phyloP scores from a whole-genome alignment of 2,797 vertebrate species.

The Leucoraja ocellata region DNA sequence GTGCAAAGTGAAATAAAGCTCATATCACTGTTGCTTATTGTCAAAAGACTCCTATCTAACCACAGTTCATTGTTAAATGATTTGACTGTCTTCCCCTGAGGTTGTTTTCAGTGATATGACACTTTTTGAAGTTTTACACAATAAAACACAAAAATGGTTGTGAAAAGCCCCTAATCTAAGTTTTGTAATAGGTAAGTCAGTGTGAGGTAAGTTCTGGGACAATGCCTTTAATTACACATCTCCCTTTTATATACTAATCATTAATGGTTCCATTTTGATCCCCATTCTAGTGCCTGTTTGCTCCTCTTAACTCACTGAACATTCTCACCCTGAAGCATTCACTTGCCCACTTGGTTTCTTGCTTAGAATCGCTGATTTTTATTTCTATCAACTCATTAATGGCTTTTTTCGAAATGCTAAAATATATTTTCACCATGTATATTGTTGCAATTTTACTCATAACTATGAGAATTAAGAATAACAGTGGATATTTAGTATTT shows the following conservation, averaged over 20 bases:
- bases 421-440: neutral
- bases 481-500: too few relatives aligned
- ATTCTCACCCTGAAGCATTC: neutral
- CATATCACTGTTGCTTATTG: neutral
- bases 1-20: neutral
- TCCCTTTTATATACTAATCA: conserved; percentile 17
- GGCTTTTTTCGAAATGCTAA: neutral
- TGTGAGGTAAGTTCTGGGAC: neutral
- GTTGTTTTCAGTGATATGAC: neutral
- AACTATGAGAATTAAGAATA: neutral
- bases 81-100: neutral
- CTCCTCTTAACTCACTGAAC: neutral
- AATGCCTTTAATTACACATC: conserved; percentile 1
- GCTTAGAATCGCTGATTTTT: neutral
- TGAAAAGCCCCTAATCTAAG: neutral
- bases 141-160: neutral
- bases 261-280: conserved; percentile 21
- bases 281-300: neutral
- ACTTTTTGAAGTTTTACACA: neutral
- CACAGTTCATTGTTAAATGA: neutral
- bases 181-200: neutral
- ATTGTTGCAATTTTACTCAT: neutral
- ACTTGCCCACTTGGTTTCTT: neutral
- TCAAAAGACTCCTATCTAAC: neutral
- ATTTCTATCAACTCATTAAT: neutral